Evolutionary conservation across 1,140 invertebrate species (phyloP), one percentile per base, ranked within the genome.

Genomic region (Cotesia glomerata): DNA sequence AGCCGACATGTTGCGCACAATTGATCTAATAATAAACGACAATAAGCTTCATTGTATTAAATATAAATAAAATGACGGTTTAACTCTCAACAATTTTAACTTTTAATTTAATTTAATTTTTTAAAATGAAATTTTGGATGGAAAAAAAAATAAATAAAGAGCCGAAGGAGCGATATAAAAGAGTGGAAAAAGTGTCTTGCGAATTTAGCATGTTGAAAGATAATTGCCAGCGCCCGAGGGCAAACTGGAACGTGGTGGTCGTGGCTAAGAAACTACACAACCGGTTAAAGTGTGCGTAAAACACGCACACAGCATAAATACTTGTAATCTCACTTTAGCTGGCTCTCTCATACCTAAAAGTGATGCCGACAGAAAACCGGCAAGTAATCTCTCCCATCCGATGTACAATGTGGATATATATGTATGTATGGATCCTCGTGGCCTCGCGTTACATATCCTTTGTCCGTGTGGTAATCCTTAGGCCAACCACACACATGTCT

Each of bases 381-480:
- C 49, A 39, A 45, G 52, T 68, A 68, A 68, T 68, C 66, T 68
- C 14, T 66, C 9, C 11, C 39, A 45, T 45, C 56, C 56, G 26
- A 58, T 58, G 66, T 14, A 14, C 8, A 26, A 4, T 26, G 26
- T 26, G 26, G 26, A 26, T 1, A 26, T 26, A 26, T 26, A 26
- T 4, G 35, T 45, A 45, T 11, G 7, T 7, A 11, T 13, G 8
- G 13, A 39, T 39, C 49, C 35, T 54, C 66, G 34, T 54, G 66
- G 66, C 54, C 49, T 66, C 45, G 49, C 14, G 54, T 58, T 58
- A 68, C 72, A 75, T 76, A 78, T 77, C 72, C 76, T 74, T 76
- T 77, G 74, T 75, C 73, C 74, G 58, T 69, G 71, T 62, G 72
- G 49, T 16, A 79, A 77, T 79, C 76, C 76, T 70, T 67, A 67